These are phyloP conservation scores for Anorthoa munda DNA, from an alignment of 2,888 invertebrate species.

Conservation along the genomic window DNA sequence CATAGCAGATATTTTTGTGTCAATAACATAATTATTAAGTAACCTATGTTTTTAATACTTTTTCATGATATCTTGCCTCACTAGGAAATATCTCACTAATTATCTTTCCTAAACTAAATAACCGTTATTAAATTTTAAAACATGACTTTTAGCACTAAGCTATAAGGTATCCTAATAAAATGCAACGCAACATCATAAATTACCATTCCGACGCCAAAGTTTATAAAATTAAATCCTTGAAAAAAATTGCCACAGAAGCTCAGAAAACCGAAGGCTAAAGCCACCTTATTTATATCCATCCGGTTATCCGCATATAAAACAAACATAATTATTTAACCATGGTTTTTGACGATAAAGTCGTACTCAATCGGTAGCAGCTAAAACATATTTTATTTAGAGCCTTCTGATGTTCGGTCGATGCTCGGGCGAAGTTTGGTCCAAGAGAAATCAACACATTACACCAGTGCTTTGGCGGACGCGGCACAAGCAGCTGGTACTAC, in stretches of 20 bases:
- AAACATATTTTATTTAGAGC: slow-evolving; percentile 71
- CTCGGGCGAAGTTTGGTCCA: slow-evolving; percentile 89
- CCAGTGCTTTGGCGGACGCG: slow-evolving; percentile 89
- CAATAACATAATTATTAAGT: too few relatives aligned
- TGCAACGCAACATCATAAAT: too few relatives aligned
- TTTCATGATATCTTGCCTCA: too few relatives aligned
- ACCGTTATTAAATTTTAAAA: too few relatives aligned
- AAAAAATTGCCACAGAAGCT: background rate
- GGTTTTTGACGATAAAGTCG: slow-evolving; percentile 32
- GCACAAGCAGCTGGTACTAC: slow-evolving; percentile 84
- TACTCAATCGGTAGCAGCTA: background rate
- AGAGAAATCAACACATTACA: slow-evolving; percentile 90
- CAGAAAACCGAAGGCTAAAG: slow-evolving; percentile 9
- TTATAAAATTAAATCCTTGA: too few relatives aligned
- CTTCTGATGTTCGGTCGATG: slow-evolving; percentile 87
- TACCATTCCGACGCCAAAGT: too few relatives aligned
- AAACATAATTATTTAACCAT: slow-evolving; percentile 25
- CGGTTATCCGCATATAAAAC: slow-evolving; percentile 16
- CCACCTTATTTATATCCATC: slow-evolving; percentile 12
- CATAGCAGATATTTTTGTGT: too few relatives aligned
- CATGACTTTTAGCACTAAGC: too few relatives aligned
- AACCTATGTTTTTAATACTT: too few relatives aligned
- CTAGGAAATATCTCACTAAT: too few relatives aligned
- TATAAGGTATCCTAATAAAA: too few relatives aligned
- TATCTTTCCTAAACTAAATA: too few relatives aligned